Percentiles rank a stretch among this genome's conserved stretches.
Conservation (phyloP, 2,888 invertebrate species). For the Clusia tigrina region DNA sequence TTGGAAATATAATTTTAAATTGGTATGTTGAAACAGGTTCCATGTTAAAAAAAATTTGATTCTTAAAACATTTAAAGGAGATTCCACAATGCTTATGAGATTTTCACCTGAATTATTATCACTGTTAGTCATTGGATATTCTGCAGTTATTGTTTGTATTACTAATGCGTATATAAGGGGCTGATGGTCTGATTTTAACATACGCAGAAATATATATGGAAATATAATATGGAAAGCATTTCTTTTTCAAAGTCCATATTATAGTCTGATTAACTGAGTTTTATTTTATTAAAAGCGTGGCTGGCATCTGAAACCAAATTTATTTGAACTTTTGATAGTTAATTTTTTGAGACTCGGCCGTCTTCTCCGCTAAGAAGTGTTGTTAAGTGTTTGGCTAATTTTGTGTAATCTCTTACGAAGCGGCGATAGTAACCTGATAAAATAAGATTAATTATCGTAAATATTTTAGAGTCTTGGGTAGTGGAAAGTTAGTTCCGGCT, state of each 20-base stretch:
- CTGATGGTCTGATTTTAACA: conserved; percentile 8
- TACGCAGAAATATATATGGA: background rate
- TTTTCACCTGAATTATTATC: too few species aligned
- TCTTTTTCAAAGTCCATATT: background rate
- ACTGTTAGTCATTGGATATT: too few species aligned
- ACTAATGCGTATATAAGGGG: conserved; percentile 3
- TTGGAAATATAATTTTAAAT: conserved; percentile 17
- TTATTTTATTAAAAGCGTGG: background rate
- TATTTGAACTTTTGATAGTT: conserved; percentile 21
- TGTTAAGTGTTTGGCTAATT: conserved; percentile 28
- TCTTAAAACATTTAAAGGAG: background rate
- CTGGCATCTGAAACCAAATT: conserved; percentile 26
- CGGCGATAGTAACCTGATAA: conserved; percentile 20
- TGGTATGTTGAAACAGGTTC: too few species aligned
- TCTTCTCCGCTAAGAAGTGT: conserved; percentile 33
- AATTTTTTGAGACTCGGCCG: conserved; percentile 22
- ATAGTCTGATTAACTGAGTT: background rate
- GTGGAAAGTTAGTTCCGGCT: conserved; percentile 32
- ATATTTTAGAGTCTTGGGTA: conserved; percentile 34
- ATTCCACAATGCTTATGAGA: background rate
- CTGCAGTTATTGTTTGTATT: conserved; percentile 8
- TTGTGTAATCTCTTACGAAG: background rate
- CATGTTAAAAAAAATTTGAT: too few species aligned
- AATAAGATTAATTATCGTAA: conserved; percentile 36
- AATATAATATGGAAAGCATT: conserved; percentile 8